These are phyloP conservation scores for Camponotus pennsylvanicus DNA, from an alignment of 1,140 invertebrate genomes.

Conservation along the genomic window DNA sequence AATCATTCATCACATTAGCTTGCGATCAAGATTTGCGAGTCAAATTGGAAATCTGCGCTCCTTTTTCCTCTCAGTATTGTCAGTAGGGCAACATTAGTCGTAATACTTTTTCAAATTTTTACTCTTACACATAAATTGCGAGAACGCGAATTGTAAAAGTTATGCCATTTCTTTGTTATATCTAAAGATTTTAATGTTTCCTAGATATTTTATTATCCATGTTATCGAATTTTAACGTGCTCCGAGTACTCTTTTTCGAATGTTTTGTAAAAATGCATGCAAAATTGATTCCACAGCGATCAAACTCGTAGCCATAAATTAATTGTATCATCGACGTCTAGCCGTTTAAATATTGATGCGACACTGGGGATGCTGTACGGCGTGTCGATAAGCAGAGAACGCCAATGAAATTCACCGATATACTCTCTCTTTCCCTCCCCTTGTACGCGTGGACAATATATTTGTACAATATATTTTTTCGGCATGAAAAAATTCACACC, in stretches of 20 bases:
- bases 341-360: conserved; percentile 54
- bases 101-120: conserved; percentile 3
- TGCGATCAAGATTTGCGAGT: background rate
- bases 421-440: background rate
- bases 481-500: conserved; percentile 9
- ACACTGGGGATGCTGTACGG: conserved; percentile 2
- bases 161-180: background rate
- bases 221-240: background rate
- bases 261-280: conserved; percentile 23
- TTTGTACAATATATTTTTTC: conserved; percentile 22
- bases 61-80: too few species aligned
- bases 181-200: background rate
- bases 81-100: background rate
- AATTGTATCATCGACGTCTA: conserved; percentile 40
- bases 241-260: background rate
- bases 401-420: conserved; percentile 52
- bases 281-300: background rate
- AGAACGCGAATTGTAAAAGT: background rate
- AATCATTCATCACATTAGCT: conserved; percentile 1
- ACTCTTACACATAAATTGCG: background rate
- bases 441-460: background rate
- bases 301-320: conserved; percentile 31
- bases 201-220: background rate
- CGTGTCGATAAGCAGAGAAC: conserved; percentile 44
- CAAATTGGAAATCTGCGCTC: background rate